Percentiles rank a stretch among this genome's conserved stretches.
Evolutionary conservation across 2,797 vertebrate genomes (phyloP).

Genomic region (Xenopus petersii): DNA sequence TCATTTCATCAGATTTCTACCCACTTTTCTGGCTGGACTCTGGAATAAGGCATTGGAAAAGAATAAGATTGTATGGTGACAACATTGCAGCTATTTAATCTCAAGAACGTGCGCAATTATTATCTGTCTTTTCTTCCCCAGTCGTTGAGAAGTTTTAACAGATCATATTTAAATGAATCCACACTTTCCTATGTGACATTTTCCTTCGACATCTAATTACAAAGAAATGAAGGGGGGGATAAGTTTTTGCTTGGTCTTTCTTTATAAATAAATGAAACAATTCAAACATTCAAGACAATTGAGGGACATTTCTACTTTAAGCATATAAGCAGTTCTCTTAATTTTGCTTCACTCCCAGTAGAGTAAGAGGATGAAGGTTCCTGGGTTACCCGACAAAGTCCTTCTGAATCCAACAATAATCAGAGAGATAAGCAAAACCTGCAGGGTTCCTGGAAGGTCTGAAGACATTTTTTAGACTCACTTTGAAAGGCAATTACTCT

Average conservation of each 20-base stretch:
- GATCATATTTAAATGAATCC: too few species aligned
- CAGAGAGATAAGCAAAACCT: constrained; percentile 48
- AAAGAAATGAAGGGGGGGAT: neutral
- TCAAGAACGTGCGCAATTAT: too few species aligned
- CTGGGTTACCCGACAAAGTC: constrained; percentile 10
- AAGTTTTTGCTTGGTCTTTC: neutral
- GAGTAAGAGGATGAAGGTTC: constrained; percentile 27
- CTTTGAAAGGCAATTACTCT: constrained; percentile 56
- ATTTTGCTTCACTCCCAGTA: constrained; percentile 30
- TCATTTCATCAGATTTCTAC: too few species aligned
- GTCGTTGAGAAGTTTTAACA: too few species aligned
- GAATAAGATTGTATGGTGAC: too few species aligned
- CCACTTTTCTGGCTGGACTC: too few species aligned
- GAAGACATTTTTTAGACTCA: constrained; percentile 52
- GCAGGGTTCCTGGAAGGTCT: constrained; percentile 48
- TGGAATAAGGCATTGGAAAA: too few species aligned
- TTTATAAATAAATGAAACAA: neutral
- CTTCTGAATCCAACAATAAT: constrained; percentile 47
- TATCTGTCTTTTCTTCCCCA: too few species aligned
- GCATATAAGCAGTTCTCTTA: constrained; percentile 24
- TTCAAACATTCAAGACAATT: neutral
- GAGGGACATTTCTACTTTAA: constrained; percentile 19
- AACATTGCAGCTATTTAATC: too few species aligned
- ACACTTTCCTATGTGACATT: too few species aligned
- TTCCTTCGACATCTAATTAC: too few species aligned